These are phyloP conservation scores for Pteronotus mesoamericanus DNA, from an alignment of 2,797 vertebrate genomes.

Conservation along the genomic window DNA sequence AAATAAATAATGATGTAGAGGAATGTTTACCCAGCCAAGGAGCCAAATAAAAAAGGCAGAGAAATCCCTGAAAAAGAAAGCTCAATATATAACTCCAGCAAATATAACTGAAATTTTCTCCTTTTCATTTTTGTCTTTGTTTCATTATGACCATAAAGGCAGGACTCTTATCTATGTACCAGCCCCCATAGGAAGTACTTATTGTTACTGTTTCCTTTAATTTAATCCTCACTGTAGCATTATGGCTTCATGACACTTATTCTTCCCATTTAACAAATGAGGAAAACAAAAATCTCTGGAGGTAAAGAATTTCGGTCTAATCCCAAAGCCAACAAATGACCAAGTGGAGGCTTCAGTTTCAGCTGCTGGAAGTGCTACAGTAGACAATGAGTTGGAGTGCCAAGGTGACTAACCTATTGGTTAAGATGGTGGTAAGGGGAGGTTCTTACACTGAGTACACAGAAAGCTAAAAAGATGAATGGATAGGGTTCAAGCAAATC, in stretches of 20 bases:
- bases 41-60: background rate
- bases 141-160: background rate
- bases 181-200: background rate
- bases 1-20: slow-evolving; percentile 16
- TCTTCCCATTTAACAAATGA: background rate
- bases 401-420: background rate
- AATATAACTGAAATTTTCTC: background rate
- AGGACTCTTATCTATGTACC: no score
- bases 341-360: background rate
- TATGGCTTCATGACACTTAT: background rate
- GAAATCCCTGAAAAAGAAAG: background rate
- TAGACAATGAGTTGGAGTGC: background rate
- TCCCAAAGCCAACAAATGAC: background rate
- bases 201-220: background rate
- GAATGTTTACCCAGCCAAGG: background rate
- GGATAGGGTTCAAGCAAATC: background rate
- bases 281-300: background rate
- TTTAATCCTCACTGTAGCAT: background rate
- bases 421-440: background rate
- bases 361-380: no score
- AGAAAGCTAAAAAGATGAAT: background rate
- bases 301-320: background rate
- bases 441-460: background rate
- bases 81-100: background rate
- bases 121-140: background rate